These are phyloP conservation scores for Parapristionchus giblindavisi DNA, from an alignment of 2,888 invertebrate species.

Conservation along the genomic window DNA sequence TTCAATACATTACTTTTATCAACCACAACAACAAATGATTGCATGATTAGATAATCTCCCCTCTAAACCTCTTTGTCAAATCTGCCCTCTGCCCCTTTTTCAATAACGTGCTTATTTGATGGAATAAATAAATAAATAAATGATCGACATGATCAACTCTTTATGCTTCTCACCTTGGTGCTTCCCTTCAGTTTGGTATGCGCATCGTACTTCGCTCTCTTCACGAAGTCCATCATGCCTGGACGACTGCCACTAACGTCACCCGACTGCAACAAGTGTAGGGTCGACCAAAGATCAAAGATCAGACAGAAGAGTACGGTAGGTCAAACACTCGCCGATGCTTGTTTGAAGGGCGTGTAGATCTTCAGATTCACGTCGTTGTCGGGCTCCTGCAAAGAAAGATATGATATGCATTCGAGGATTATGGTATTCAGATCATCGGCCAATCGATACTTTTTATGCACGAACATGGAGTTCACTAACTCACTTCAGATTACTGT, in stretches of 20 bases:
- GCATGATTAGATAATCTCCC: no score
- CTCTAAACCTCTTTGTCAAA: no score
- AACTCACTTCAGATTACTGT: no score
- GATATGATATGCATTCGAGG: not conserved
- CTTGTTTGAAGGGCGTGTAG: slow-evolving; percentile 76
- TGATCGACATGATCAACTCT: no score
- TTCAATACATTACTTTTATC: no score
- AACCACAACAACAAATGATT: no score
- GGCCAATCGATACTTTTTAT: no score
- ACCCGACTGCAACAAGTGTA: slow-evolving; percentile 64
- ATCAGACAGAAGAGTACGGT: not conserved
- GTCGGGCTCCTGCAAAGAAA: slow-evolving; percentile 71
- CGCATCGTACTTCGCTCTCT: slow-evolving; percentile 75
- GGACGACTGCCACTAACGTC: slow-evolving; percentile 73
- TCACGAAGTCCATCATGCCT: slow-evolving; percentile 75
- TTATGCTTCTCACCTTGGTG: slow-evolving; percentile 72
- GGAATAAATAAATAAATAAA: no score
- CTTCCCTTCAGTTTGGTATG: slow-evolving; percentile 74
- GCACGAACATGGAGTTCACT: no score
- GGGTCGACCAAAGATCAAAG: no score
- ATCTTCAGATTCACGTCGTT: slow-evolving; percentile 73
- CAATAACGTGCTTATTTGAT: no score
- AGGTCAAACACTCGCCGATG: slow-evolving; percentile 47
- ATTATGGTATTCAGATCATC: not conserved
- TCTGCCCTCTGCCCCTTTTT: no score